phyloP scores from a whole-genome alignment of 2,113 vertebrate species.

The Etia nguti region DNA sequence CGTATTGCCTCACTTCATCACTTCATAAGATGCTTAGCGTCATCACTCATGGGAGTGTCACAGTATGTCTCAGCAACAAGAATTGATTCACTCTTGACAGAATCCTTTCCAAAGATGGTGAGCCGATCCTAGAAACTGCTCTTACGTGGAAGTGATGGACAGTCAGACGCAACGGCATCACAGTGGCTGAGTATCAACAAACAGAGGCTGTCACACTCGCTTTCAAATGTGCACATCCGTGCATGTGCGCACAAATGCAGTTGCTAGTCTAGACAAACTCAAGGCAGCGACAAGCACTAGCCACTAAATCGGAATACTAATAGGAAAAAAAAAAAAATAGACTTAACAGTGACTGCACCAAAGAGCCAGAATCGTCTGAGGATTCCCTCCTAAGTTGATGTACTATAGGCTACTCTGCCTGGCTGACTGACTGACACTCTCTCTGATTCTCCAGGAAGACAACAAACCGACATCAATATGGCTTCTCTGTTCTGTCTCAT shows the following conservation, averaged over 20 bases:
- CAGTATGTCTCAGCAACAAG: background rate
- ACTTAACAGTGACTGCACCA: slow-evolving; percentile 50
- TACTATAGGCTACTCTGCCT: slow-evolving; percentile 63
- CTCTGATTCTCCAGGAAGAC: slow-evolving; percentile 66
- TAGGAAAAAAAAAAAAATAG: slow-evolving; percentile 40
- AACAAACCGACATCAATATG: slow-evolving; percentile 59
- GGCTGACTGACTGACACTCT: slow-evolving; percentile 63
- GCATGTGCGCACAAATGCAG: slow-evolving; percentile 22
- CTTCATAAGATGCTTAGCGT: background rate
- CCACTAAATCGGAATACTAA: slow-evolving; percentile 69
- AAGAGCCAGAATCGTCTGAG: slow-evolving; percentile 51
- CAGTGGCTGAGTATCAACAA: slow-evolving; percentile 55
- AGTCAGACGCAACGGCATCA: slow-evolving; percentile 40
- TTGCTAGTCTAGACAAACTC: slow-evolving; percentile 49
- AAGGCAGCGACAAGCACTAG: slow-evolving; percentile 61
- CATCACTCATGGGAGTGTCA: background rate
- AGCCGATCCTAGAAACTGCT: slow-evolving; percentile 15
- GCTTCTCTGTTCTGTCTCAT: slow-evolving; percentile 57
- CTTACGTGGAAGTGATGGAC: slow-evolving; percentile 45
- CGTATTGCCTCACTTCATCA: background rate
- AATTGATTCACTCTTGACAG: background rate
- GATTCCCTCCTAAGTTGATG: slow-evolving; percentile 45
- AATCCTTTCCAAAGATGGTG: slow-evolving; percentile 8
- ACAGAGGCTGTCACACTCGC: slow-evolving; percentile 51
- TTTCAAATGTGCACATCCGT: slow-evolving; percentile 26